phyloP scores from a whole-genome alignment of 1,140 invertebrate species.

The Mylabris phalerata region DNA sequence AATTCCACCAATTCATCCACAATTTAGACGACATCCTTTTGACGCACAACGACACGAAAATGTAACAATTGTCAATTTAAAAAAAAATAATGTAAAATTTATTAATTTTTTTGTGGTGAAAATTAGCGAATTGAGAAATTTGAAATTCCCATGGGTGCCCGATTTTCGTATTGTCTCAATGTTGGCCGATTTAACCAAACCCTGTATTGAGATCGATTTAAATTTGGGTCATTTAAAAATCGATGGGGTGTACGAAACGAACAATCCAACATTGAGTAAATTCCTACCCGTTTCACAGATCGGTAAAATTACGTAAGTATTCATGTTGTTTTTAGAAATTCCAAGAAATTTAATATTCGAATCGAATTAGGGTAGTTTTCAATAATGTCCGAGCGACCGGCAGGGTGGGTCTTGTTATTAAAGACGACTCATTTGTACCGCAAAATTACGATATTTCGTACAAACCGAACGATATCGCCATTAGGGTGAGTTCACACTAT shows the following conservation, averaged over 20 bases:
- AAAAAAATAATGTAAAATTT: not conserved
- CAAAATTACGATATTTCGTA: constrained; percentile 33
- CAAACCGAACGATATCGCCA: constrained; percentile 17
- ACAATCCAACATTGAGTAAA: constrained; percentile 27
- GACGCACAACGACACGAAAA: constrained; percentile 25
- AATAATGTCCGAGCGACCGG: constrained; percentile 22
- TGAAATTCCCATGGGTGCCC: constrained; percentile 29
- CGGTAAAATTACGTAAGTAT: constrained; percentile 29
- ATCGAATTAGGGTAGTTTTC: constrained; percentile 11
- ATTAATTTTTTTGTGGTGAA: not conserved
- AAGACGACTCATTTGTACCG: constrained; percentile 32
- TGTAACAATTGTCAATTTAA: constrained; percentile 25
- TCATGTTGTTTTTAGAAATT: not conserved
- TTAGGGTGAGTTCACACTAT: constrained; percentile 25
- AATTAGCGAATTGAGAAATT: constrained; percentile 31
- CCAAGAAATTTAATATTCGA: not conserved
- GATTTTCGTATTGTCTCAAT: constrained; percentile 29
- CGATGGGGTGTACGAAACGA: constrained; percentile 31
- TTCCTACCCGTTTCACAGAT: constrained; percentile 28
- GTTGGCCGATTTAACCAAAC: constrained; percentile 22
- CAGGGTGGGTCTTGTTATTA: constrained; percentile 27
- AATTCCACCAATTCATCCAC: constrained; percentile 23
- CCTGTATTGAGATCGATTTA: constrained; percentile 28
- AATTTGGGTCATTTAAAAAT: constrained; percentile 28
- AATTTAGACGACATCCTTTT: constrained; percentile 26